These are phyloP conservation scores for Gambusia affinis DNA, from an alignment of 2,113 vertebrate genomes.

Conservation along the genomic window DNA sequence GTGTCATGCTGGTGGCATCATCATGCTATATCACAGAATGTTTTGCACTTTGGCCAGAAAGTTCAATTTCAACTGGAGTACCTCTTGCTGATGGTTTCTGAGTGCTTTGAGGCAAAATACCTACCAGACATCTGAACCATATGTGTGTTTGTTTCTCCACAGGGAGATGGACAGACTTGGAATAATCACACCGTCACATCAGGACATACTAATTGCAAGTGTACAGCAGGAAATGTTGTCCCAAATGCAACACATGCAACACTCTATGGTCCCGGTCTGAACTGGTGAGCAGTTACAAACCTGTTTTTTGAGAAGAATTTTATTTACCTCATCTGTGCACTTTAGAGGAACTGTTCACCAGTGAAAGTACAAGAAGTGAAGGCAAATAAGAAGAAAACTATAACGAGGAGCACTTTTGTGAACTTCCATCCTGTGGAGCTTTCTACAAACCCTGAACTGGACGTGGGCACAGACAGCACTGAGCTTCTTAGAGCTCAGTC, in stretches of 20 bases:
- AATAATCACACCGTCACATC: conserved; percentile 87
- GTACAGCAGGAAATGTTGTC: conserved; percentile 93
- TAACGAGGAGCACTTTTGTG: conserved; percentile 71
- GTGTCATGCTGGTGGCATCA: neutral
- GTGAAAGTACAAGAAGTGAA: conserved; percentile 51
- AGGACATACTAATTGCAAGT: conserved; percentile 93
- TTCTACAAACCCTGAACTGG: conserved; percentile 51
- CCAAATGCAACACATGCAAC: conserved; percentile 97
- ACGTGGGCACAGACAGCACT: conserved; percentile 41
- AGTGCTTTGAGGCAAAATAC: neutral
- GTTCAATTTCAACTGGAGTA: neutral
- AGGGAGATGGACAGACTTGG: conserved; percentile 94
- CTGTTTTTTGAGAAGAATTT: conserved; percentile 71
- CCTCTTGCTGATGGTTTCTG: neutral
- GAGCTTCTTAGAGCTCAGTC: conserved; percentile 50
- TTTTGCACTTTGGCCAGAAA: neutral
- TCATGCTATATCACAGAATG: too few species aligned
- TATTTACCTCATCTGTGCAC: conserved; percentile 99
- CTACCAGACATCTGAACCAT: conserved; percentile 6
- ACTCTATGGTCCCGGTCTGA: conserved; percentile 99
- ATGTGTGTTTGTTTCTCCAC: conserved; percentile 50
- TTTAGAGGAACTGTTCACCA: conserved; percentile 87
- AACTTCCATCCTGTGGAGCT: conserved; percentile 65
- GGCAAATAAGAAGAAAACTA: conserved; percentile 12
- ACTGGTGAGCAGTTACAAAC: conserved; percentile 77